Evolutionary conservation across 1,140 invertebrate species (phyloP).

Genomic region (Hypothenemus hampei): DNA sequence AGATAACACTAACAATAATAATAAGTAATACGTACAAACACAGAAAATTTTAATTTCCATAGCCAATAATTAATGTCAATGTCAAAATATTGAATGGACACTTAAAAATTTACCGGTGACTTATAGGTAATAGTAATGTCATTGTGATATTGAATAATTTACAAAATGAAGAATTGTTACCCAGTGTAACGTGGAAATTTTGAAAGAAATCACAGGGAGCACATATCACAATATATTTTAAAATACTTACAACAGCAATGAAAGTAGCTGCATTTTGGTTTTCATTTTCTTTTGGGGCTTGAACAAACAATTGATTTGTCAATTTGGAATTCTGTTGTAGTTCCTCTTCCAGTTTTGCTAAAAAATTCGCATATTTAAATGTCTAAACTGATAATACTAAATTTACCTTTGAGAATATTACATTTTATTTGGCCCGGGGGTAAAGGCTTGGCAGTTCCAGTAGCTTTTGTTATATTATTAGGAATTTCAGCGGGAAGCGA

Average conservation of each 20-base stretch:
- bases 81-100: too few relatives aligned
- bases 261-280: slow-evolving; percentile 63
- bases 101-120: too few relatives aligned
- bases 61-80: too few relatives aligned
- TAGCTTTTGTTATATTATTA: slow-evolving; percentile 61
- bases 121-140: too few relatives aligned
- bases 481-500: slow-evolving; percentile 54
- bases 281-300: slow-evolving; percentile 45
- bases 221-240: background rate
- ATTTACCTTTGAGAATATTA: slow-evolving; percentile 85
- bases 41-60: slow-evolving; percentile 15
- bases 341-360: slow-evolving; percentile 56
- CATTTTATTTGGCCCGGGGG: slow-evolving; percentile 88
- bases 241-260: slow-evolving; percentile 64
- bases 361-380: slow-evolving; percentile 1
- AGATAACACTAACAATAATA: slow-evolving; percentile 21
- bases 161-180: too few relatives aligned
- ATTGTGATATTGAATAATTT: too few relatives aligned
- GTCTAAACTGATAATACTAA: slow-evolving; percentile 23
- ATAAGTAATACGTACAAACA: slow-evolving; percentile 16
- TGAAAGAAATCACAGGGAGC: background rate
- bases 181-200: too few relatives aligned
- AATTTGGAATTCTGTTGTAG: slow-evolving; percentile 51
- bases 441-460: slow-evolving; percentile 58
- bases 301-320: slow-evolving; percentile 53